Percentiles rank a stretch among this genome's conserved stretches.
These are phyloP conservation scores for Odontomachus brunneus DNA, from an alignment of 1,140 invertebrate species.

Conservation along the genomic window DNA sequence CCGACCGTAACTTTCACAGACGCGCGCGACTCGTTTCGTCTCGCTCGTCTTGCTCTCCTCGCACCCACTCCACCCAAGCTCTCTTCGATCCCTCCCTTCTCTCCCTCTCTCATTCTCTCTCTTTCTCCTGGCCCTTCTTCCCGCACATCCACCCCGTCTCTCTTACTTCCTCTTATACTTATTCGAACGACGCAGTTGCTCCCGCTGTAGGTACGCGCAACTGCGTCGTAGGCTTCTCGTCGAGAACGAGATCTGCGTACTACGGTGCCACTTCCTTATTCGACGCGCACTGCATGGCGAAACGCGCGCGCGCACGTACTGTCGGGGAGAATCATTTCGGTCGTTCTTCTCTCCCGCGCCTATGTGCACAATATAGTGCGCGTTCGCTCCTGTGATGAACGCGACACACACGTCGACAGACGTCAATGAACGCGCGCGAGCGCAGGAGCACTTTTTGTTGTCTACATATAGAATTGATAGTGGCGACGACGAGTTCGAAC, in stretches of 20 bases:
- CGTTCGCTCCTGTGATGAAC: conserved; percentile 22
- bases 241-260: conserved; percentile 65
- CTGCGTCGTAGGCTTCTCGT: conserved; percentile 71
- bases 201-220: conserved; percentile 72
- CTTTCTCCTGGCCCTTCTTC: neutral
- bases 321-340: conserved; percentile 28
- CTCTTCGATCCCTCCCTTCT: too few species aligned
- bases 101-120: neutral
- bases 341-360: neutral
- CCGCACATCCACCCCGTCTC: conserved; percentile 29
- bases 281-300: conserved; percentile 47
- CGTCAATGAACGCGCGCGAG: conserved; percentile 49
- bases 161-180: conserved; percentile 66
- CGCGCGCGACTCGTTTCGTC: conserved; percentile 46
- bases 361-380: conserved; percentile 4
- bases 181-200: conserved; percentile 77
- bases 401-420: conserved; percentile 48
- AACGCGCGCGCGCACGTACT: too few species aligned
- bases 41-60: conserved; percentile 26
- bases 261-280: conserved; percentile 66
- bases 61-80: neutral
- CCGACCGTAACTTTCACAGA: conserved; percentile 70
- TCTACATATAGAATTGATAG: conserved; percentile 33
- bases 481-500: neutral
- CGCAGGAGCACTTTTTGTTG: conserved; percentile 16